Evolutionary conservation across 1,140 invertebrate species (phyloP).

Genomic region (Riptortus pedestris): DNA sequence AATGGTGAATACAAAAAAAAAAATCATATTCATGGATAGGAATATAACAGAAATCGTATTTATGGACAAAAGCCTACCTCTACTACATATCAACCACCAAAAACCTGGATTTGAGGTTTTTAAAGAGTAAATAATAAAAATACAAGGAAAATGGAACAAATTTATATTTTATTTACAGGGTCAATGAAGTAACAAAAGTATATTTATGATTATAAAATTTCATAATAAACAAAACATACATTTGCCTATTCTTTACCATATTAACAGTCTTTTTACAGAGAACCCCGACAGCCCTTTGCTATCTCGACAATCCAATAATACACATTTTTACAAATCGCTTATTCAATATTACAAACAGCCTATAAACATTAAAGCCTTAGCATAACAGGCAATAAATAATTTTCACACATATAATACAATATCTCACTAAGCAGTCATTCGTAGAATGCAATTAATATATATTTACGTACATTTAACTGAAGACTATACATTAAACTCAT

Average conservation of each 20-base stretch:
- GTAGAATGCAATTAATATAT: constrained; percentile 9
- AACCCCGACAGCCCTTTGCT: not conserved
- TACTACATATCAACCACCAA: too few species aligned
- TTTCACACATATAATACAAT: constrained; percentile 8
- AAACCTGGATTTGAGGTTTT: too few species aligned
- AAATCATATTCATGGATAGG: too few species aligned
- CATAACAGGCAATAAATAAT: constrained; percentile 11
- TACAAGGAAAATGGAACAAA: constrained; percentile 10
- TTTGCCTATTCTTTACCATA: constrained; percentile 12
- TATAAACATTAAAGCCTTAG: constrained; percentile 14
- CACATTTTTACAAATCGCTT: constrained; percentile 5
- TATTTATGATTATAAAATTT: constrained; percentile 19
- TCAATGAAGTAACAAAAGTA: constrained; percentile 16
- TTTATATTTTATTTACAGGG: constrained; percentile 9
- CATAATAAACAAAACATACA: constrained; percentile 18
- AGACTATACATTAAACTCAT: constrained; percentile 1
- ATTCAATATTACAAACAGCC: constrained; percentile 5
- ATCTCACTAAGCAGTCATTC: constrained; percentile 17
- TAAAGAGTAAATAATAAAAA: too few species aligned
- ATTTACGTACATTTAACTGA: constrained; percentile 5
- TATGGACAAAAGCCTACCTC: too few species aligned
- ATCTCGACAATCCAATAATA: constrained; percentile 4
- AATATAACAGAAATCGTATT: too few species aligned
- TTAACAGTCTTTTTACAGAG: constrained; percentile 16
- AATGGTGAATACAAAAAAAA: too few species aligned